Evolutionary conservation across 2,113 vertebrate genomes (phyloP), one percentile per base, ranked within the genome.

Genomic region (Clarias gariepinus): DNA sequence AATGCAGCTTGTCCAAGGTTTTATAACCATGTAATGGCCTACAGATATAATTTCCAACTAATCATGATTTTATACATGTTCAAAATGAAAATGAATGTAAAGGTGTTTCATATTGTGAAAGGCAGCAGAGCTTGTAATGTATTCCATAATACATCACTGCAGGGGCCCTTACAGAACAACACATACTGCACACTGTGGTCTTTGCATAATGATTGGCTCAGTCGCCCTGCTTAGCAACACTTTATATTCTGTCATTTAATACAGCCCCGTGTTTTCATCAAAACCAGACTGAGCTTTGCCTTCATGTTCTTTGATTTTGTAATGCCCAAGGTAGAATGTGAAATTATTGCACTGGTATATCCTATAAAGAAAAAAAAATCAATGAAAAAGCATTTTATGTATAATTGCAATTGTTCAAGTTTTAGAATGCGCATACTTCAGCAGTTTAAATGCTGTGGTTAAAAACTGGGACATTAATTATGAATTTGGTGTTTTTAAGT

Each of bases 171-270:
- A 74, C 60, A 87, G 78, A 85, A 77, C 33, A 61, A 86, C 69
- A 53, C 36, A 84, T 81, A 85, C 81, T 87, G 66, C 78, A 82
- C 88, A 83, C 58, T 25, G 61, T 74, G 63, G 71, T 71, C 77
- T 81, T 66, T 86, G 76, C 85, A 88, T 78, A 82, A 68, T 89
- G 83, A 79, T 68, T 81, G 63, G 55, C 57, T 88, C 61, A 78
- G 74, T 74, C 87, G 85, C 55, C 33, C 69, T 87, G 81, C 83
- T 82, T 83, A 63, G 81, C 86, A 89, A 88, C 82, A 85, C 89
- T 87, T 85, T 87, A 87, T 90, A 88, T 84, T 81, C 28, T 60
- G 55, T 61, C 33, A 81, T 61, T 36, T 36, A 36, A 36, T 81
- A 61, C 30, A 61, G 28, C 78, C 28, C 15, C 28, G 41, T 82